Conservation (phyloP, 1,140 invertebrate genomes). For the Drosophila virilis region DNA sequence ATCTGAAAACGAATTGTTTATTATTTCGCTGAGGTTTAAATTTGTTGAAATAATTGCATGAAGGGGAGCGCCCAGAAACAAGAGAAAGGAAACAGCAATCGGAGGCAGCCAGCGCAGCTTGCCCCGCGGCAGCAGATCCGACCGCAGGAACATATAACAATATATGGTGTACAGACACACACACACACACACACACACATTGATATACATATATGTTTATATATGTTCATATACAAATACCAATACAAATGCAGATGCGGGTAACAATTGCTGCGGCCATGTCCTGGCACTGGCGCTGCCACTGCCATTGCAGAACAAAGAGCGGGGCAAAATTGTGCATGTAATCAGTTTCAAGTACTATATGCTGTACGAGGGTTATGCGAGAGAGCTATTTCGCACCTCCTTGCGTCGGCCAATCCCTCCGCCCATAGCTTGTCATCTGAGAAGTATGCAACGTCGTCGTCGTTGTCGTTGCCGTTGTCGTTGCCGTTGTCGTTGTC, state of each 20-base stretch:
- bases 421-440: slow-evolving; percentile 60
- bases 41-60: slow-evolving; percentile 82
- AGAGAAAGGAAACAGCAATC: slow-evolving; percentile 69
- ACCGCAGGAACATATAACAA: slow-evolving; percentile 62
- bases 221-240: slow-evolving; percentile 24
- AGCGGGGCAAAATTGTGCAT: slow-evolving; percentile 79
- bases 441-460: slow-evolving; percentile 78
- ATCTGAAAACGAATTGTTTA: slow-evolving; percentile 83
- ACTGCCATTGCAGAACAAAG: slow-evolving; percentile 66
- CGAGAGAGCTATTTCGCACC: slow-evolving; percentile 71
- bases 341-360: slow-evolving; percentile 77
- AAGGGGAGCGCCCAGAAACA: slow-evolving; percentile 29
- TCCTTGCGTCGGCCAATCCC: slow-evolving; percentile 1
- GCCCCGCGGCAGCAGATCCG: slow-evolving; percentile 45
- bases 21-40: slow-evolving; percentile 83
- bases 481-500: slow-evolving; percentile 5
- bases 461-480: slow-evolving; percentile 58
- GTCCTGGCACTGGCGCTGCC: slow-evolving; percentile 44
- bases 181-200: not conserved
- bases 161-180: slow-evolving; percentile 28
- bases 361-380: slow-evolving; percentile 54
- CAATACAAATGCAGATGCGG: slow-evolving; percentile 42
- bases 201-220: not conserved
- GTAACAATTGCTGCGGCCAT: slow-evolving; percentile 47
- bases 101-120: slow-evolving; percentile 57